Percentiles rank a stretch among this genome's conserved stretches.
Evolutionary conservation across 2,113 vertebrate genomes (phyloP).

Genomic region (Labeo catla): DNA sequence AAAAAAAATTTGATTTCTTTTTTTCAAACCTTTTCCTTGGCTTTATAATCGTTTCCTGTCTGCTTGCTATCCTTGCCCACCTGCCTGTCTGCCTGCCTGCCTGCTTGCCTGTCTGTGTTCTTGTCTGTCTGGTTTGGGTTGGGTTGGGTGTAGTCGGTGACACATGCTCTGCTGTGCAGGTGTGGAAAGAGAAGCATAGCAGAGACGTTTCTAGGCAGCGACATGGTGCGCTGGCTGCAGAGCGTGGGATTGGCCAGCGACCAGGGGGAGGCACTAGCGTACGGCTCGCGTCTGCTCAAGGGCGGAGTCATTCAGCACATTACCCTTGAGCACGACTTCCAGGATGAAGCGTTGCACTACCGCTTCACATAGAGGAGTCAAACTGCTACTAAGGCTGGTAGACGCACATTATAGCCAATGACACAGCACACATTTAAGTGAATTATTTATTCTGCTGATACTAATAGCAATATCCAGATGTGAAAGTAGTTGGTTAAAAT

Average conservation of each 20-base stretch:
- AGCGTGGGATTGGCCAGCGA: slow-evolving; percentile 89
- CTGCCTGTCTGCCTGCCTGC: neutral
- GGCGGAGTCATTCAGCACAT: slow-evolving; percentile 89
- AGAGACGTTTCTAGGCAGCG: slow-evolving; percentile 89
- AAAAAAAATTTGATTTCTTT: neutral
- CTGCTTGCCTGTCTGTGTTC: neutral
- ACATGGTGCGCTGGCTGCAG: slow-evolving; percentile 93
- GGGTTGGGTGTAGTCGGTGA: slow-evolving; percentile 69
- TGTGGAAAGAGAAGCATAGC: slow-evolving; percentile 77
- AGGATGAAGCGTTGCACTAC: slow-evolving; percentile 86
- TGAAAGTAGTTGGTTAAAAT: neutral
- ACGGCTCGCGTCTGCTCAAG: slow-evolving; percentile 83
- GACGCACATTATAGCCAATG: neutral
- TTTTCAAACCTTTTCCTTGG: neutral
- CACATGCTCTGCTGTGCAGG: slow-evolving; percentile 77
- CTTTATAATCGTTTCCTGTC: neutral
- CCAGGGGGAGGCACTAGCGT: slow-evolving; percentile 85
- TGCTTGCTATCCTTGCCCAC: neutral
- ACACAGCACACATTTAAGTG: neutral
- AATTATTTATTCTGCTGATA: neutral
- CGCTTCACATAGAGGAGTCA: slow-evolving; percentile 69
- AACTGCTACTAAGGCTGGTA: neutral
- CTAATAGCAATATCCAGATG: neutral
- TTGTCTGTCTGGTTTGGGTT: slow-evolving; percentile 48
- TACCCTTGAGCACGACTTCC: slow-evolving; percentile 82